phyloP scores from a whole-genome alignment of 2,113 vertebrate species.

The Apodemus sylvaticus region DNA sequence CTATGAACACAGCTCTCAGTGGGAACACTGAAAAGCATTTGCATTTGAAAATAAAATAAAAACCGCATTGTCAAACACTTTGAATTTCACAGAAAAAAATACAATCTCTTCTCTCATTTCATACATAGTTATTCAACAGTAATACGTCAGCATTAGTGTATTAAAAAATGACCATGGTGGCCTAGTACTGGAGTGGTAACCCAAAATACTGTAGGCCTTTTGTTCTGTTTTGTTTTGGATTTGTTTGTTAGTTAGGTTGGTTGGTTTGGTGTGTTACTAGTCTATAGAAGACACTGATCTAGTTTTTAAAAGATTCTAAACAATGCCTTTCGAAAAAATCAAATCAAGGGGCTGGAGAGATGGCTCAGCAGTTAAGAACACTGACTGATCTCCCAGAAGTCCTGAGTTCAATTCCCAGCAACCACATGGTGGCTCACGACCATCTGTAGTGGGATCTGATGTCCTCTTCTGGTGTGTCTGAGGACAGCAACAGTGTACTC shows the following conservation, averaged over 20 bases:
- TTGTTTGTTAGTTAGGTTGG: not conserved
- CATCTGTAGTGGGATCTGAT: too few relatives aligned
- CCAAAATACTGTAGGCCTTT: not conserved
- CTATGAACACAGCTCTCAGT: not conserved
- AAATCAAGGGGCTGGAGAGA: too few relatives aligned
- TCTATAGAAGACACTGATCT: not conserved
- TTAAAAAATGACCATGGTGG: not conserved
- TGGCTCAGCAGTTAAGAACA: too few relatives aligned
- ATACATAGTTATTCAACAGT: constrained; percentile 5
- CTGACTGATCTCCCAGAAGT: too few relatives aligned
- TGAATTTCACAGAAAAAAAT: constrained; percentile 51
- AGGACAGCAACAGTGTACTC: too few relatives aligned
- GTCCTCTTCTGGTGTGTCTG: too few relatives aligned
- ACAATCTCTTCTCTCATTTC: constrained; percentile 48
- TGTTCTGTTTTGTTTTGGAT: not conserved
- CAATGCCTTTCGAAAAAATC: not conserved
- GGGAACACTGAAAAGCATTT: constrained; percentile 45
- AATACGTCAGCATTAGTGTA: not conserved
- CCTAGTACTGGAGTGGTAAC: not conserved
- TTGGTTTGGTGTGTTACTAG: not conserved
- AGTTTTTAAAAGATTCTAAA: constrained; percentile 30
- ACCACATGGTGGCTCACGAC: too few relatives aligned
- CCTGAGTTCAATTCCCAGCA: too few relatives aligned
- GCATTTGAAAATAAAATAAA: constrained; percentile 56
- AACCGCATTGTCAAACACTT: constrained; percentile 58